phyloP scores from a whole-genome alignment of 2,113 vertebrate genomes.

The Vidua macroura region DNA sequence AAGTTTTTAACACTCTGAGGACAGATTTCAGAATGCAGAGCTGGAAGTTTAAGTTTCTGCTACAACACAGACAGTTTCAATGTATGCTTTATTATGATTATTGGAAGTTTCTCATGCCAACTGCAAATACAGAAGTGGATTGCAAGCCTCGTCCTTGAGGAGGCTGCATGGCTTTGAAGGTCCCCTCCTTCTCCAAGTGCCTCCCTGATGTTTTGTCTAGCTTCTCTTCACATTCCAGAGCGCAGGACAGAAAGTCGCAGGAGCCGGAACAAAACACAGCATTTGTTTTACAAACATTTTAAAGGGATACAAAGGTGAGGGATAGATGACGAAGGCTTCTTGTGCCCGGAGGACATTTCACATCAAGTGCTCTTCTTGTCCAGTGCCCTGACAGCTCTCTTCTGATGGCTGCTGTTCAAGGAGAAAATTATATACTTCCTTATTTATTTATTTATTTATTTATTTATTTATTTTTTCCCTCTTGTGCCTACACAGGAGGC shows the following conservation, averaged over 20 bases:
- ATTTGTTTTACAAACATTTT: slow-evolving; percentile 22
- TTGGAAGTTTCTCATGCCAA: neutral
- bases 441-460: too few relatives aligned
- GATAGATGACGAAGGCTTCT: neutral
- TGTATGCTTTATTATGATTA: neutral
- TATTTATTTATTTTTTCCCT: too few relatives aligned
- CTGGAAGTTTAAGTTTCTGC: neutral
- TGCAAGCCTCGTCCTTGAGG: neutral
- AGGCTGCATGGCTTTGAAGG: neutral
- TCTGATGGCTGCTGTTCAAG: neutral
- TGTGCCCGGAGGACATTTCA: neutral
- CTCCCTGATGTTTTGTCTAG: slow-evolving; percentile 44
- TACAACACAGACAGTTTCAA: neutral
- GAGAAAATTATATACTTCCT: neutral
- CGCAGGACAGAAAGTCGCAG: neutral
- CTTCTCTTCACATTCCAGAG: neutral
- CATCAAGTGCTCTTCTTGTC: neutral
- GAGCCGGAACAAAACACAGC: neutral
- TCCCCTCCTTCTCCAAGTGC: neutral
- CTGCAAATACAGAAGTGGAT: neutral
- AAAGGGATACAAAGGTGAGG: slow-evolving; percentile 3
- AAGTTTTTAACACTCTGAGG: neutral
- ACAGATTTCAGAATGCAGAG: neutral
- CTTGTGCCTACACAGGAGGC: neutral
- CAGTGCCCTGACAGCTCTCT: neutral